Evolutionary conservation across 1,140 invertebrate genomes (phyloP).

Genomic region (Brachionus plicatilis): DNA sequence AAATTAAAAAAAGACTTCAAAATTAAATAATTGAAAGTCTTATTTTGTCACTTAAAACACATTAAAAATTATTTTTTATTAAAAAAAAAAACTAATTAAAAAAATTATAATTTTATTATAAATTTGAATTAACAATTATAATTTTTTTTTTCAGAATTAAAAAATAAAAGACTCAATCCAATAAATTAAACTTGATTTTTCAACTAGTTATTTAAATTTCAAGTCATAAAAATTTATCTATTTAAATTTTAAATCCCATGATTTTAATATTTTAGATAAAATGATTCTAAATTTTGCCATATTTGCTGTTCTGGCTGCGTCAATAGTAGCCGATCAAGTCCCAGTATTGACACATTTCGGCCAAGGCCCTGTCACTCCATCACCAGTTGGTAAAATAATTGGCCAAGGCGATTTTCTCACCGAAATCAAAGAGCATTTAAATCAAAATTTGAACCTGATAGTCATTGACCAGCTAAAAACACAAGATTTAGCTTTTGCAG

Average conservation of each 20-base stretch:
- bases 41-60: neutral
- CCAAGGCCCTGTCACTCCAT: neutral
- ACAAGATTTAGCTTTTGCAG: neutral
- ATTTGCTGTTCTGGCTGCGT: neutral
- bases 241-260: neutral
- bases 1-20: no score
- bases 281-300: neutral
- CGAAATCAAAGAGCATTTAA: neutral
- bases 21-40: neutral
- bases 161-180: neutral
- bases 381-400: conserved; percentile 5
- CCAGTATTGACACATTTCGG: conserved; percentile 4
- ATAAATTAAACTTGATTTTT: neutral
- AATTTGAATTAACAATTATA: neutral
- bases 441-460: neutral
- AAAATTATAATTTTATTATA: neutral
- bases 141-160: neutral
- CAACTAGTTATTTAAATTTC: neutral
- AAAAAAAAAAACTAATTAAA: neutral
- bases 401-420: neutral
- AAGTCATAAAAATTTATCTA: neutral
- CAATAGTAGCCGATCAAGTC: neutral
- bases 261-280: neutral
- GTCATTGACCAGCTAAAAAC: neutral
- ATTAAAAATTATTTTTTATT: neutral